These are phyloP conservation scores for Syndactyla subalaris DNA, from an alignment of 2,797 vertebrate genomes.

Conservation along the genomic window DNA sequence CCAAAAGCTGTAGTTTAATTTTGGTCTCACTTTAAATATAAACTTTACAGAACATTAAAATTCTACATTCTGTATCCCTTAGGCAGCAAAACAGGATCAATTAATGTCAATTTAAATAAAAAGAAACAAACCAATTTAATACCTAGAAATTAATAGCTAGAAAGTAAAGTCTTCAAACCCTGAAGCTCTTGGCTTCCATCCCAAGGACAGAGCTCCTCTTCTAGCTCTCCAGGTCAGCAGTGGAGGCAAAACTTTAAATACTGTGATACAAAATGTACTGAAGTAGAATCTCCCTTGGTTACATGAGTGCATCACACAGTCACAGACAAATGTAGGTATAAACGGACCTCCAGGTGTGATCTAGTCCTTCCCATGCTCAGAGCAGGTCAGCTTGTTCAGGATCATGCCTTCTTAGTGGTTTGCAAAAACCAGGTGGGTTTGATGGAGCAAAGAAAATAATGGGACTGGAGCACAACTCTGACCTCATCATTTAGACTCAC, in stretches of 20 bases:
- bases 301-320: background rate
- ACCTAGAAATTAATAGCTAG: background rate
- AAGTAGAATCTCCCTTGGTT: background rate
- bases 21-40: constrained; percentile 35
- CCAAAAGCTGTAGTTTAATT: constrained; percentile 11
- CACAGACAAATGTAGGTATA: background rate
- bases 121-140: background rate
- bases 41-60: constrained; percentile 14
- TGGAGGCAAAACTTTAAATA: background rate
- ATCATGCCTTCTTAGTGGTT: background rate
- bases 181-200: background rate
- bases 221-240: background rate
- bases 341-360: background rate
- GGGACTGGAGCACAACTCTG: background rate
- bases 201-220: background rate
- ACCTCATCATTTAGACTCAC: background rate
- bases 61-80: background rate
- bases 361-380: background rate
- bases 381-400: background rate
- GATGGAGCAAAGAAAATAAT: background rate
- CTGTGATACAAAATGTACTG: background rate
- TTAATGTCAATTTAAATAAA: background rate
- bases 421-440: background rate
- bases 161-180: background rate
- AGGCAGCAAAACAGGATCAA: background rate